Evolutionary conservation across 2,888 invertebrate genomes (phyloP), one percentile per base, ranked within the genome.

Genomic region (Eubasilissa splendida): DNA sequence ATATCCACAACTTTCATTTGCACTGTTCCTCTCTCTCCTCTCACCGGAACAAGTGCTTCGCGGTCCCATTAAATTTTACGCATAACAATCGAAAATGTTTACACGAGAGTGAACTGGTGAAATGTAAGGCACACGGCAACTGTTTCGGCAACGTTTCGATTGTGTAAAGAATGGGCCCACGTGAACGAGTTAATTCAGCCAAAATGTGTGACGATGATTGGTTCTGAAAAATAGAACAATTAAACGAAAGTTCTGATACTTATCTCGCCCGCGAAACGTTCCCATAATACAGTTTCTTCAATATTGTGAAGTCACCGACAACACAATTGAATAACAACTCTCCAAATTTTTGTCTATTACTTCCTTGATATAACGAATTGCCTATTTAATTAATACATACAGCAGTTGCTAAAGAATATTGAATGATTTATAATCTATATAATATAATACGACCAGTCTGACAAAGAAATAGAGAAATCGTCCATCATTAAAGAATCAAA

Each of bases 301-400:
- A 42, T 42, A 7, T 42, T 42, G 42, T 42, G 42, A 42, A 42
- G 42, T 42, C 42, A 42, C 42, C 42, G 42, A 42, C 52, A 68
- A 42, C 68, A 68, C 68, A 68, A 68, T 68, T 68, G 68, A 68
- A 50, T 50, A 33, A 50, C 50, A 58, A 58, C 58, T n/a, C 11
- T 58, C 58, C 4, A 58, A 58, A 58, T 8, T 58, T n/a, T 58
- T n/a, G 58, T 4, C 58, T n/a, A 58, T n/a, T 58, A 4, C 12
- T n/a, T 58, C 12, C n/a, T 8, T 8, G 11, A 58, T 58, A 58
- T 8, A n/a, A n/a, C 9, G 58, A n/a, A n/a, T 58, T 58, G 12
- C n/a, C 4, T n/a, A 58, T n/a, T 58, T 8, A 58, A 58, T 58
- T 58, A 4, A 3, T n/a, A 4, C 42, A 42, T 42, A 5, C 7